Base-by-base conservation (phyloP, 1,140 invertebrate genomes). In the Trichomalopsis sarcophagae region DNA sequence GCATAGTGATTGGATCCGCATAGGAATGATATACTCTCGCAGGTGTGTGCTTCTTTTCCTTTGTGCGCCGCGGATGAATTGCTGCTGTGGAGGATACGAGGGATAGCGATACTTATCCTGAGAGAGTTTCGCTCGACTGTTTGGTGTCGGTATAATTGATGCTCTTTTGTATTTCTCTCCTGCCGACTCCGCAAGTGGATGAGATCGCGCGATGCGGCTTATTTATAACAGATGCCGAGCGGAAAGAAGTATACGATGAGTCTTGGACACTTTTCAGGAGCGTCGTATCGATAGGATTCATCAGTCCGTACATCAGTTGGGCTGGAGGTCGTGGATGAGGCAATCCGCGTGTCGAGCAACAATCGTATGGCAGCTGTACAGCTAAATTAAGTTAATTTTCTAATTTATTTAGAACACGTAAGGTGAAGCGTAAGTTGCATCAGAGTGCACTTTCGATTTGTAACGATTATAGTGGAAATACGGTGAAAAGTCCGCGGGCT, bases 331-430 rank as follows among this genome's bases (percentile, higher is more conserved):
- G n/a, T 21, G 55, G 17, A 2, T 17, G 17, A 14, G 55, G 55
- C 6, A 7, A 55, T 55, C 4, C 50, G 13, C 13, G 40, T 44
- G 17, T 55, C 50, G 17, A 21, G 17, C n/a, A 62, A 62, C 55
- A n/a, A 62, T 62, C 55, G 47, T 27, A 27, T 27, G 1, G 27
- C 47, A 6, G 14, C 21, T 0, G 13, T 7, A n/a, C 55, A n/a
- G 55, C 55, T 6, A 62, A 62, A 62, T 62, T 62, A 21, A 21
- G 55, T 4, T 62, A n/a, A 0, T n/a, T n/a, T 62, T n/a, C 9
- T n/a, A 62, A n/a, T 62, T 62, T 62, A 62, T 62, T 62, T 62
- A n/a, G 55, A 62, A 62, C 55, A 62, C 17, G 55, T n/a, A 62
- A 21, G 17, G 55, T 62, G 55, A 62, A 62, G 55, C 55, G 55